phyloP scores from a whole-genome alignment of 1,140 invertebrate genomes.

The Caenorhabditis tropicalis region DNA sequence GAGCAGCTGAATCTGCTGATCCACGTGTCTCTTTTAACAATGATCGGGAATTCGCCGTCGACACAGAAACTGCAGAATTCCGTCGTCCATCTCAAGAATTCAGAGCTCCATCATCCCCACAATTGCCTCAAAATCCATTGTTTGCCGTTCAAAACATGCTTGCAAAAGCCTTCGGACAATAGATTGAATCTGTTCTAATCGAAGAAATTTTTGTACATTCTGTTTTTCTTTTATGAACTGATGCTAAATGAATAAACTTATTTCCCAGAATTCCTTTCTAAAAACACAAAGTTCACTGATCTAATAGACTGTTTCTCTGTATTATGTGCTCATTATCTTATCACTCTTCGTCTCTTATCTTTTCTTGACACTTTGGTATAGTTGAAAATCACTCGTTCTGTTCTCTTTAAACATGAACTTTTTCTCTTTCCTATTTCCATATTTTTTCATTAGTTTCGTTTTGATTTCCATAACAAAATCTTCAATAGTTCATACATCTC shows the following conservation, averaged over 20 bases:
- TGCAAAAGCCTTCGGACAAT: constrained; percentile 22
- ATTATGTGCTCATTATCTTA: not conserved
- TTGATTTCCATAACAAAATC: not conserved
- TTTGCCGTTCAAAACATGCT: constrained; percentile 28
- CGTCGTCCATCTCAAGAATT: constrained; percentile 34
- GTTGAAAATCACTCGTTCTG: not conserved
- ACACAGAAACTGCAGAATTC: constrained; percentile 1
- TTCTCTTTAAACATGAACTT: not conserved
- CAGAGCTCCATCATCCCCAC: constrained; percentile 26
- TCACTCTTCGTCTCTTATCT: not conserved
- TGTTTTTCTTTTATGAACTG: not conserved
- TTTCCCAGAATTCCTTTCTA: not conserved
- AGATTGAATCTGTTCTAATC: not conserved
- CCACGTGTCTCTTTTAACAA: constrained; percentile 10
- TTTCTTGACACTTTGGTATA: not conserved
- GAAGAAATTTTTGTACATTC: not conserved
- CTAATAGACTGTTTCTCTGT: not conserved
- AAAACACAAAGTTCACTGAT: not conserved
- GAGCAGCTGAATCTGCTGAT: constrained; percentile 4
- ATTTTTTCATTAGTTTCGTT: not conserved
- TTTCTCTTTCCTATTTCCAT: not conserved
- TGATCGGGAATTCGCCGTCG: constrained; percentile 17
- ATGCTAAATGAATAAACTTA: not conserved
- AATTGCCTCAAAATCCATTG: constrained; percentile 14
- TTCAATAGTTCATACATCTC: not conserved